These are phyloP conservation scores for Frankliniella intonsa DNA, from an alignment of 2,888 invertebrate species.

Conservation along the genomic window DNA sequence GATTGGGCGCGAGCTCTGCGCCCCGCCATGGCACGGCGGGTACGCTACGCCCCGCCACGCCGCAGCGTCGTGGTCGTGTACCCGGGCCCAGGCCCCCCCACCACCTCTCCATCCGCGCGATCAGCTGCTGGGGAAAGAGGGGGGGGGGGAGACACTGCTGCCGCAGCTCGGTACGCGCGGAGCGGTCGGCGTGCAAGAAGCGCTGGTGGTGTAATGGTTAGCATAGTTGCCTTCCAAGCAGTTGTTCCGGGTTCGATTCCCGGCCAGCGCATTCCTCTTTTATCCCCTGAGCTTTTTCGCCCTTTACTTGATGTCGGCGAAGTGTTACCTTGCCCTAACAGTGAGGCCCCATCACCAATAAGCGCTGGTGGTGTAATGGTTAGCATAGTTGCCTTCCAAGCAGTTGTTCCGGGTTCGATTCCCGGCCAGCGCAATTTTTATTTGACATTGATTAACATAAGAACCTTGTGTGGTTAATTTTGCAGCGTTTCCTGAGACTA, in stretches of 20 bases:
- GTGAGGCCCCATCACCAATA: background rate
- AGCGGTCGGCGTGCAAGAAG: background rate
- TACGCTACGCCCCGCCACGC: background rate
- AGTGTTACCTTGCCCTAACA: too few species aligned
- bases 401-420: constrained; percentile 45
- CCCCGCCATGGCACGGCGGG: background rate
- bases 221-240: constrained; percentile 45
- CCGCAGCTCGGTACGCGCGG: background rate
- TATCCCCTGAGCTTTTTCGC: background rate
- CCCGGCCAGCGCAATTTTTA: constrained; percentile 42
- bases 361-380: constrained; percentile 45
- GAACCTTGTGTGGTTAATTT: background rate
- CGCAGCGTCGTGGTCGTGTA: background rate
- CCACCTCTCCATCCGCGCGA: background rate
- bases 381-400: constrained; percentile 44
- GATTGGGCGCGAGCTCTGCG: background rate
- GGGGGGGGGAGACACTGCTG: background rate
- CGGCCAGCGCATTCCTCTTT: constrained; percentile 41
- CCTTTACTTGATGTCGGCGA: background rate
- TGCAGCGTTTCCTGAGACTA: background rate
- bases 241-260: constrained; percentile 45
- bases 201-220: constrained; percentile 45
- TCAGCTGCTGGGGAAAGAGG: background rate
- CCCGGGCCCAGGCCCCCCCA: background rate
- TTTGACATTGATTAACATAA: background rate